Evolutionary conservation across 2,113 vertebrate species (phyloP).

Genomic region (Chelonoidis abingdonii): DNA sequence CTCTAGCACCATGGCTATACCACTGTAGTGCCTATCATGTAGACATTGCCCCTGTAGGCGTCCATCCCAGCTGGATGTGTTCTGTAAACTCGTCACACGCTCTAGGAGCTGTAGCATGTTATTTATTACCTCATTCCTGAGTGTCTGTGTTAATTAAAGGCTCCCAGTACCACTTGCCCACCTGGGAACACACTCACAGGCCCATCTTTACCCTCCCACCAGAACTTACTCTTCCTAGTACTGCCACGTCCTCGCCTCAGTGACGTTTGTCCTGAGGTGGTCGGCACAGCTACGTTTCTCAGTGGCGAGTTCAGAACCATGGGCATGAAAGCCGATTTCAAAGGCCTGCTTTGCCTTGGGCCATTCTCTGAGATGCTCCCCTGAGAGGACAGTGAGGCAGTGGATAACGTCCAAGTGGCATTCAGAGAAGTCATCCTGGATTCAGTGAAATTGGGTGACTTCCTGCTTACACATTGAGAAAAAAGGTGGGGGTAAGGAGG

Average conservation of each 20-base stretch:
- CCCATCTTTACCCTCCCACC: accelerated
- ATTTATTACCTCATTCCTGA: background rate
- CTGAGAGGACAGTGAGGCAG: constrained; percentile 82
- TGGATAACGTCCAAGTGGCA: constrained; percentile 78
- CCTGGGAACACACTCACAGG: background rate
- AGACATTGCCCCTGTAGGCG: background rate
- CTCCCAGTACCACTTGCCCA: accelerated
- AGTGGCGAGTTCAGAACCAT: constrained; percentile 58
- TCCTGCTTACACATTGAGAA: constrained; percentile 63
- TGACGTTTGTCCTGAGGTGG: background rate
- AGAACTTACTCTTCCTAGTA: constrained; percentile 79
- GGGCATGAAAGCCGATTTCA: constrained; percentile 75
- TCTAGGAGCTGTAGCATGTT: accelerated
- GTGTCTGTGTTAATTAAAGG: background rate
- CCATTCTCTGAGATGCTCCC: constrained; percentile 74
- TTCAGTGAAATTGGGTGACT: constrained; percentile 67
- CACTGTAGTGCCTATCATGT: background rate
- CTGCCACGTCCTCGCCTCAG: constrained; percentile 76
- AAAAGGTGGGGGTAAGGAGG: background rate
- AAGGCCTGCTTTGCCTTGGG: constrained; percentile 57
- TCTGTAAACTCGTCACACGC: background rate
- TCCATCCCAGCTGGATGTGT: background rate
- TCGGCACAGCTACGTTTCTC: background rate
- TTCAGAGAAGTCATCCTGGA: constrained; percentile 74
- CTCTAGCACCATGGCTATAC: accelerated